A percentile compares a stretch with the other conserved stretches of the same genome.
phyloP scores from a whole-genome alignment of 2,113 vertebrate genomes.

The Seriola aureovittata region DNA sequence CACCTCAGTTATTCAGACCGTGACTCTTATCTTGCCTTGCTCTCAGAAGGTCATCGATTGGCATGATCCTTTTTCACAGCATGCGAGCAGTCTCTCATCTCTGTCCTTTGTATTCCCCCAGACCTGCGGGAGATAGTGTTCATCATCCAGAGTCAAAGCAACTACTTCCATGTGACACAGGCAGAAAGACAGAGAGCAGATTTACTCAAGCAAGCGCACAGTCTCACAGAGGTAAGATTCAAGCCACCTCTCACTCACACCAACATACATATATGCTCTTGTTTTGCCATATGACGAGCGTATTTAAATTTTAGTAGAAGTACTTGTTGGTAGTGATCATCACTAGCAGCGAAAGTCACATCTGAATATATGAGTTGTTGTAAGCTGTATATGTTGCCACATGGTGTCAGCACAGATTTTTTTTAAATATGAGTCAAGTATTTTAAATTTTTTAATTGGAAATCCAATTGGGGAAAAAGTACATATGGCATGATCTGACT shows the following conservation, averaged over 20 bases:
- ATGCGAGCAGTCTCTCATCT: constrained; percentile 52
- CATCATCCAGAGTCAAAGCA: constrained; percentile 96
- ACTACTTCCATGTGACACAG: constrained; percentile 91
- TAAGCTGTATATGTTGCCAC: constrained; percentile 37
- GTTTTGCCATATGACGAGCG: neutral
- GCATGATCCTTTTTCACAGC: constrained; percentile 54
- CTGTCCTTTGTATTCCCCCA: constrained; percentile 73
- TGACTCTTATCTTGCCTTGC: constrained; percentile 51
- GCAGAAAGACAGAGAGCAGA: constrained; percentile 87
- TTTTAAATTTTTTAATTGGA: neutral
- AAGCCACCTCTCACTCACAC: neutral
- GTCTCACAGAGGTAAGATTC: constrained; percentile 87
- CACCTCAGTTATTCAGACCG: constrained; percentile 51
- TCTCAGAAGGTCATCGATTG: constrained; percentile 70
- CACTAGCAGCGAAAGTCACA: neutral
- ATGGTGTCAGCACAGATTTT: constrained; percentile 62
- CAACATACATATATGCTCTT: neutral
- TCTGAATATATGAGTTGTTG: constrained; percentile 16
- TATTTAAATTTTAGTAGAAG: neutral
- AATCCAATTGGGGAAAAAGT: constrained; percentile 8
- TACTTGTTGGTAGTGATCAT: neutral
- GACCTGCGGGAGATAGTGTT: constrained; percentile 92
- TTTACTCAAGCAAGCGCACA: constrained; percentile 88
- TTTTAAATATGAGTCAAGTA: neutral
- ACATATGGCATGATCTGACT: neutral